These are phyloP conservation scores for Podarcis lilfordi DNA, from an alignment of 2,797 vertebrate genomes.

Conservation along the genomic window DNA sequence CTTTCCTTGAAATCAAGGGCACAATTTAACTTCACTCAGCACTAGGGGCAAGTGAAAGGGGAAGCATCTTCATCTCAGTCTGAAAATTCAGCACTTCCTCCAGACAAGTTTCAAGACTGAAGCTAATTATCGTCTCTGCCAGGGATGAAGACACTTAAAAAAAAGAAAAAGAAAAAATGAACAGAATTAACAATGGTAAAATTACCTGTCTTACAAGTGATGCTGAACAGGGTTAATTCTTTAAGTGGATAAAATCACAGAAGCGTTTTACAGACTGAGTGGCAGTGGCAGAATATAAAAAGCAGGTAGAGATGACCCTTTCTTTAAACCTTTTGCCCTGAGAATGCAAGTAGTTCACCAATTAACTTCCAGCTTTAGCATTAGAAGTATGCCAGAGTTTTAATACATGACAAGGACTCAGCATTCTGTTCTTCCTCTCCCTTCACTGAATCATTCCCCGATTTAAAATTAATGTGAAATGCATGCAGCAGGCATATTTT, in stretches of 20 bases:
- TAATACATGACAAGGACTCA: slow-evolving; percentile 32
- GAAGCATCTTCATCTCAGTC: not conserved
- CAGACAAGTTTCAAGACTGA: slow-evolving; percentile 22
- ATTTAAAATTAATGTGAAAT: slow-evolving; percentile 43
- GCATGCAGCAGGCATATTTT: slow-evolving; percentile 12
- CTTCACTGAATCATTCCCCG: slow-evolving; percentile 12
- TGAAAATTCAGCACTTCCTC: not conserved
- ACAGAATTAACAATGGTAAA: not conserved
- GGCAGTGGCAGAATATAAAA: slow-evolving; percentile 36
- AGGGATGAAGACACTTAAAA: slow-evolving; percentile 14
- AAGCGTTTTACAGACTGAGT: slow-evolving; percentile 1
- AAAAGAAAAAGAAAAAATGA: not conserved
- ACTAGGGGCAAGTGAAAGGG: not conserved
- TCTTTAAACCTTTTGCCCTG: slow-evolving; percentile 50
- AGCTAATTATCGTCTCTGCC: slow-evolving; percentile 15
- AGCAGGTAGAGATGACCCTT: slow-evolving; percentile 29
- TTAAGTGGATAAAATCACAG: slow-evolving; percentile 37
- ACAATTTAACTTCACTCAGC: not conserved
- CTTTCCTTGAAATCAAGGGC: slow-evolving; percentile 23
- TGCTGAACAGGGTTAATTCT: slow-evolving; percentile 1
- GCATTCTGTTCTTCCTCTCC: slow-evolving; percentile 28
- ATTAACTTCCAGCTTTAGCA: slow-evolving; percentile 2
- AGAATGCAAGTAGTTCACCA: slow-evolving; percentile 33
- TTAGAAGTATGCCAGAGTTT: slow-evolving; percentile 32
- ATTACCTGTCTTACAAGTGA: slow-evolving; percentile 25